phyloP scores from a whole-genome alignment of 30 jellyfish, hydroid and myxozoan genomes.

The Rhopilema esculentum region DNA sequence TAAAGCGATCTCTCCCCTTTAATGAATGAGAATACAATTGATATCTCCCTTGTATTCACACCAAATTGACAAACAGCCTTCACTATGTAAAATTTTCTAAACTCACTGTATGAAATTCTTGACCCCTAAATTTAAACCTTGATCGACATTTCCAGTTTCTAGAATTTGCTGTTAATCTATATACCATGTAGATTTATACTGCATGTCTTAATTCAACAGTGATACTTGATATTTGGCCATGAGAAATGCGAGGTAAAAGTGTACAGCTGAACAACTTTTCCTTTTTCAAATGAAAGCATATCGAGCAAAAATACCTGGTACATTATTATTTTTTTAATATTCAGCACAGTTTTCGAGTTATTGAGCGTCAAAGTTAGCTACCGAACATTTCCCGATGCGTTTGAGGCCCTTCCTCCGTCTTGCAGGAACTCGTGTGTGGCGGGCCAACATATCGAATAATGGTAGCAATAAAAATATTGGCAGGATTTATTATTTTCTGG shows the following conservation, averaged over 20 bases:
- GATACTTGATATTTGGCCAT: not conserved
- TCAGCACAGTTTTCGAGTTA: too few species aligned
- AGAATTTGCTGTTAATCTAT: not conserved
- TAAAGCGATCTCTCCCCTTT: not conserved
- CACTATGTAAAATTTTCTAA: not conserved
- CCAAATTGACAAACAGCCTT: not conserved
- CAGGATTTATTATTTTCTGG: too few species aligned
- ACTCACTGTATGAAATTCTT: not conserved
- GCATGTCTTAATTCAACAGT: not conserved
- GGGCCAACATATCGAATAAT: too few species aligned
- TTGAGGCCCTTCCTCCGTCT: too few species aligned
- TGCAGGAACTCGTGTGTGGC: too few species aligned
- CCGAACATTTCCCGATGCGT: too few species aligned
- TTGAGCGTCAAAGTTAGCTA: too few species aligned
- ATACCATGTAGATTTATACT: not conserved
- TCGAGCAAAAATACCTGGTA: too few species aligned
- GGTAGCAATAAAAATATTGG: too few species aligned
- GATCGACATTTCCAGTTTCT: not conserved
- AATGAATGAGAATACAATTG: not conserved
- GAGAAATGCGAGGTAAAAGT: not conserved
- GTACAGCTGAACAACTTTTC: not conserved
- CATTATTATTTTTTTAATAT: too few species aligned
- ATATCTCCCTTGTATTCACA: constrained; percentile 1
- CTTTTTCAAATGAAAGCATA: too few species aligned
- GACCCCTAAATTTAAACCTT: not conserved